These are phyloP conservation scores for Malthinus seriepunctatus DNA, from an alignment of 2,888 invertebrate species.

Conservation along the genomic window DNA sequence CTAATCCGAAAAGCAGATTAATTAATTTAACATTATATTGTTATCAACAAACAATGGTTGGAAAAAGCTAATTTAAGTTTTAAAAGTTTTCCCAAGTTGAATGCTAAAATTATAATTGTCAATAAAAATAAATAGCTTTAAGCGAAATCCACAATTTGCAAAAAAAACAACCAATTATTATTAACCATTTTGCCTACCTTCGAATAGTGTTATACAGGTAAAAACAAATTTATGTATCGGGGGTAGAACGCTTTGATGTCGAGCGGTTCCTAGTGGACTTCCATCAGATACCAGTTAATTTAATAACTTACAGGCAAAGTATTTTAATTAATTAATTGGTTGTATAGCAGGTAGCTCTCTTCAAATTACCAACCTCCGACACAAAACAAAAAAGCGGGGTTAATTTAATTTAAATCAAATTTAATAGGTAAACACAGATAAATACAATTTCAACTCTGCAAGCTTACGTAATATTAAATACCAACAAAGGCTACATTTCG, in stretches of 20 bases:
- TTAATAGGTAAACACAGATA: conserved; percentile 2
- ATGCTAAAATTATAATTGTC: too few relatives aligned
- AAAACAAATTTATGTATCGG: conserved; percentile 6
- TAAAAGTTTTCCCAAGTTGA: too few relatives aligned
- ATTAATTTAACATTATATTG: too few relatives aligned
- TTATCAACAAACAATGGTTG: too few relatives aligned
- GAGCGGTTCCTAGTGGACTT: conserved; percentile 14
- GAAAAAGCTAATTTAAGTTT: too few relatives aligned
- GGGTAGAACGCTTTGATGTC: conserved; percentile 18
- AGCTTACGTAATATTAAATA: too few relatives aligned
- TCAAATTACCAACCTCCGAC: conserved; percentile 14
- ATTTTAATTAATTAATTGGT: conserved; percentile 29
- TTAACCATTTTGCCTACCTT: background rate
- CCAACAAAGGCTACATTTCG: background rate
- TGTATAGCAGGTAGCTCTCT: conserved; percentile 18
- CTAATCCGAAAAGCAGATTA: too few relatives aligned
- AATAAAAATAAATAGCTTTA: too few relatives aligned
- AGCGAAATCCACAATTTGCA: too few relatives aligned
- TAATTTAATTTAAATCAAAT: conserved; percentile 15
- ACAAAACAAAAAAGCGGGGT: conserved; percentile 6
- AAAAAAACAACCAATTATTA: background rate
- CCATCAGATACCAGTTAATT: conserved; percentile 24
- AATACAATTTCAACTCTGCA: background rate
- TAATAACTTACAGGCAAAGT: conserved; percentile 23
- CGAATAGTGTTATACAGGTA: conserved; percentile 1